Evolutionary conservation across 2,797 vertebrate species (phyloP), one percentile per base, ranked within the genome.

Genomic region (Pelobates cultripes): DNA sequence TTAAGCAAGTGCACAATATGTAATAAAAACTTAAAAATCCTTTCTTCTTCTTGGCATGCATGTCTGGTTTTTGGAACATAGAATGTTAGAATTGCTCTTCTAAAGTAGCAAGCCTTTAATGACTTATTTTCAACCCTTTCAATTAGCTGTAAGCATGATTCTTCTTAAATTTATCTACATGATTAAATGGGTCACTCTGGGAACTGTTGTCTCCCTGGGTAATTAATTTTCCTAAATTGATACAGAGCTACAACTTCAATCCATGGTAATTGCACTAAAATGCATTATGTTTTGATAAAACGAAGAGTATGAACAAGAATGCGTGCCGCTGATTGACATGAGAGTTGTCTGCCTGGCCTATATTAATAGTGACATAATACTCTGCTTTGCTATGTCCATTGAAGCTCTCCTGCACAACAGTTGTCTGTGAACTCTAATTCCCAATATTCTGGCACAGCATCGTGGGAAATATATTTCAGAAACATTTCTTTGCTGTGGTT

Each of bases 81-180:
- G 41, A 47, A 3, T n/a, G 44, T 9, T 47, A 44, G 43, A 71
- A 71, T 28, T 71, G 43, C 45, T 6, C 51, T 71, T 41, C 45
- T 40, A 51, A 44, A 44, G 7, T 51, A 47, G n/a, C 47, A 71
- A 7, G 51, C 15, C 47, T 47, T 17, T 71, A 71, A 71, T 51
- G 12, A 1, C 40, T 6, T 43, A 70, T 70, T 15, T 71, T 15
- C 70, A 71, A 51, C 70, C 70, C 45, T 71, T 71, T 71, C 44
- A 71, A 47, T 71, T 71, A 71, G 70, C 45, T 28, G 13, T 71
- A 71, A 17, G 44, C 51, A 71, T 71, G 28, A 44, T 71, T 71
- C 70, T 28, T 71, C 42, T 45, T 71, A 43, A 71, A n/a, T 47
- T 28, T 47, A 51, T 71, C 44, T 71, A 45, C 70, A 71, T 71